Base-by-base conservation (phyloP, 2,888 invertebrate species). In the Leucophora obtusa region DNA sequence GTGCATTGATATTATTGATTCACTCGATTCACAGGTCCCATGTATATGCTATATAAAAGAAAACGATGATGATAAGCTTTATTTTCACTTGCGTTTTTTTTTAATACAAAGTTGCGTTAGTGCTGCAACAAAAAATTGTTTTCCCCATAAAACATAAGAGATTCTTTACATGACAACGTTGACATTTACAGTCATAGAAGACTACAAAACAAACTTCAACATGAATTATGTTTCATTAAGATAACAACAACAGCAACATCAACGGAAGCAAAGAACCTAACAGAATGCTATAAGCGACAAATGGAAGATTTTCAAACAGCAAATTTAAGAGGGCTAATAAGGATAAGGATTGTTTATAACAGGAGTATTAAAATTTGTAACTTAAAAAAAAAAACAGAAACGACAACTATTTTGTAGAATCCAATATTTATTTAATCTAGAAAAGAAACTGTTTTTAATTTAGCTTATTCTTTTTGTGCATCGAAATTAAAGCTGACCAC, bases 131-230 rank as follows among this genome's bases (percentile, higher is more conserved):
- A n/a, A 28, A 54, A 53, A 53, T 58, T 38, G n/a, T 43, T 53
- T 63, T 73, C 21, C 24, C n/a, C 8, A n/a, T 6, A 8, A 21
- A 11, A 21, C 10, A 35, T 11, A 56, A 56, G 58, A 51, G 43
- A 79, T 54, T 70, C 50, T 74, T 74, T 63, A 58, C 70, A 74
- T 81, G 77, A 77, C 77, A 81, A 70, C 70, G 77, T 68, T 74
- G 81, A 74, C 80, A 76, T 80, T 80, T 68, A 65, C 62, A 71
- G 62, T 60, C 62, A 43, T 53, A 62, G 43, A 66, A 53, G 9
- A 58, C 59, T 11, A 56, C 50, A 53, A 47, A 63, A 28, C 28
- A 68, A 73, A 62, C 68, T 73, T 73, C 73, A 77, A 72, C 77
- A 72, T 63, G 70, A 60, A 79, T 74, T 79, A 72, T 58, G 68